A percentile compares a stretch with the other conserved stretches of the same genome.
These are phyloP conservation scores for Collichthys lucidus DNA, from an alignment of 2,113 vertebrate genomes.

Conservation along the genomic window DNA sequence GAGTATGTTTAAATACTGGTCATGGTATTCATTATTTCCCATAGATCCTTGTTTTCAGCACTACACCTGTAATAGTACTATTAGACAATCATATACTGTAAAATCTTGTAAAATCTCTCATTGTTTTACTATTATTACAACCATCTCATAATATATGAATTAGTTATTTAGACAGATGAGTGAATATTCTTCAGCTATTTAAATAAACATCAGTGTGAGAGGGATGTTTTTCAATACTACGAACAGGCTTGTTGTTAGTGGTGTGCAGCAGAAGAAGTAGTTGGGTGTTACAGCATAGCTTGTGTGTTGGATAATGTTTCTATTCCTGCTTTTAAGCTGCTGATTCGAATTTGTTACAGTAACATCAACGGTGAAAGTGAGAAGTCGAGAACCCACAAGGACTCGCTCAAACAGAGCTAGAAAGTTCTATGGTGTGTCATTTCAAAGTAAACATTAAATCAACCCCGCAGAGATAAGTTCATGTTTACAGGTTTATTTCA, in stretches of 20 bases:
- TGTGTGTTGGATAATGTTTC: conserved; percentile 26
- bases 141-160: too few relatives aligned
- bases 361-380: conserved; percentile 30
- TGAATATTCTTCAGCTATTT: neutral
- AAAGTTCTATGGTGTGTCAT: neutral
- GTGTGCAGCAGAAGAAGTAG: neutral
- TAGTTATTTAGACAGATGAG: too few relatives aligned
- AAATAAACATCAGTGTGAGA: neutral
- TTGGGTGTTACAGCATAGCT: conserved; percentile 10
- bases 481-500: conserved; percentile 67
- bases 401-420: conserved; percentile 11
- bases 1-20: too few relatives aligned
- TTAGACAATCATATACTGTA: too few relatives aligned
- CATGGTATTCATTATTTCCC: too few relatives aligned
- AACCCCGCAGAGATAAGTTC: conserved; percentile 8
- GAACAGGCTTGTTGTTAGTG: too few relatives aligned
- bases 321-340: conserved; percentile 20
- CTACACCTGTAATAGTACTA: too few relatives aligned
- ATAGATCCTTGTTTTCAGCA: too few relatives aligned
- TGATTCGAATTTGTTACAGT: neutral
- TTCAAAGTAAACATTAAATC: neutral
- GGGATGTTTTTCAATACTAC: neutral
- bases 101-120: too few relatives aligned
- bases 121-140: too few relatives aligned
- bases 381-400: neutral